Evolutionary conservation across 2,797 vertebrate species (phyloP).

Genomic region (Liparis tanakae): DNA sequence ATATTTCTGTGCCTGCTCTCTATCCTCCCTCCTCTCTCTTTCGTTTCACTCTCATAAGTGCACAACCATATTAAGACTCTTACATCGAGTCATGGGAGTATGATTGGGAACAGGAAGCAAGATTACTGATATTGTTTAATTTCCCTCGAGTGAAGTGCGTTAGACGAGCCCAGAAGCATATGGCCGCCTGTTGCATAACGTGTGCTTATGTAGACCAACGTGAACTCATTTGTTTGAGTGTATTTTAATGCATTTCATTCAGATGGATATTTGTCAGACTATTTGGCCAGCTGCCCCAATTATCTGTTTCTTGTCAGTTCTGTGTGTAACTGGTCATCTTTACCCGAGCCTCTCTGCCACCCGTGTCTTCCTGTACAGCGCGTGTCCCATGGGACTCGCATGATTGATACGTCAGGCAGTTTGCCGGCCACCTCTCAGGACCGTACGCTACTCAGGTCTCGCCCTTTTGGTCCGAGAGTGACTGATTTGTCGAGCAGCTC

Average conservation of each 20-base stretch:
- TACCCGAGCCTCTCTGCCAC: slow-evolving; percentile 57
- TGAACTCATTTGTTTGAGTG: slow-evolving; percentile 36
- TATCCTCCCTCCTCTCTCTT: slow-evolving; percentile 14
- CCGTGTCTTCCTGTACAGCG: slow-evolving; percentile 59
- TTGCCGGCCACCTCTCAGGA: slow-evolving; percentile 61
- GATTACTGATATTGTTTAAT: slow-evolving; percentile 78
- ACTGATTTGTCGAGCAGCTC: slow-evolving; percentile 64
- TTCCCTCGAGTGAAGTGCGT: slow-evolving; percentile 70
- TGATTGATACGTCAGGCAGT: slow-evolving; percentile 76
- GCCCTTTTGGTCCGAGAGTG: slow-evolving; percentile 51
- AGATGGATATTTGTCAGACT: slow-evolving; percentile 11
- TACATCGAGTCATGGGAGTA: slow-evolving; percentile 70
- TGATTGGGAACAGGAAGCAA: slow-evolving; percentile 69
- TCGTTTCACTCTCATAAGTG: slow-evolving; percentile 59
- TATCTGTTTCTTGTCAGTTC: slow-evolving; percentile 17
- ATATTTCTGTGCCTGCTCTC: slow-evolving; percentile 27
- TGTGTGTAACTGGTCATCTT: slow-evolving; percentile 23
- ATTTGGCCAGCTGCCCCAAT: background rate
- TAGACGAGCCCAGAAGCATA: slow-evolving; percentile 60
- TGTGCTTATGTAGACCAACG: slow-evolving; percentile 20
- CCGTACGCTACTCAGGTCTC: slow-evolving; percentile 54
- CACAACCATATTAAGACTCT: slow-evolving; percentile 68
- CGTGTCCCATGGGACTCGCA: slow-evolving; percentile 50
- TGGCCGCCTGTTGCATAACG: slow-evolving; percentile 52
- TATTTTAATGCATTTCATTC: slow-evolving; percentile 17